Evolutionary conservation across 2,113 vertebrate genomes (phyloP).

Genomic region (Shinisaurus crocodilurus): DNA sequence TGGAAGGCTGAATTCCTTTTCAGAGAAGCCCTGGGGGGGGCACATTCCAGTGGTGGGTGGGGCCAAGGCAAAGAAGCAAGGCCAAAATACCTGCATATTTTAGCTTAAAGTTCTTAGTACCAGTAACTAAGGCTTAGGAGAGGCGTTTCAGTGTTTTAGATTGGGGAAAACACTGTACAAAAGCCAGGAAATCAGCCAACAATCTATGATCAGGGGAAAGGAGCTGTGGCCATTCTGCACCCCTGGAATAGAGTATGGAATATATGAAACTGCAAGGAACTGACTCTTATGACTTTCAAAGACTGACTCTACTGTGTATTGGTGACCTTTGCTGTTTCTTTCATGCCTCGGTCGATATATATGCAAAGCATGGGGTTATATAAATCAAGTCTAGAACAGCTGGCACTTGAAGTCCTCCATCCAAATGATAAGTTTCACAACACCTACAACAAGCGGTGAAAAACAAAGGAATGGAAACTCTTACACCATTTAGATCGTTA

Average conservation of each 20-base stretch:
- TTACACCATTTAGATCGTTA: not conserved
- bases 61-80: too few relatives aligned
- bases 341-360: not conserved
- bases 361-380: not conserved
- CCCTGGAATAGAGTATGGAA: not conserved
- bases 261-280: not conserved
- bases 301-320: not conserved
- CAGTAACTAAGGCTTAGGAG: too few relatives aligned
- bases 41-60: too few relatives aligned
- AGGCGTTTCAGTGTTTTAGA: too few relatives aligned
- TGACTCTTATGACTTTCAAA: not conserved
- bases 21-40: too few relatives aligned
- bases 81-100: too few relatives aligned
- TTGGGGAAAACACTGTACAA: too few relatives aligned
- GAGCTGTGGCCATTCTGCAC: too few relatives aligned
- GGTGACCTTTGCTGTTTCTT: not conserved
- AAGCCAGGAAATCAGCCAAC: too few relatives aligned
- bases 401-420: not conserved
- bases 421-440: not conserved
- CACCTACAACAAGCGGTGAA: not conserved
- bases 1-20: not conserved
- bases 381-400: not conserved
- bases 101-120: too few relatives aligned
- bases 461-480: conserved; percentile 10
- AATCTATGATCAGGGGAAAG: too few relatives aligned